Conservation (phyloP, 2,888 invertebrate genomes). For the Venustoraphidia nigricollis region DNA sequence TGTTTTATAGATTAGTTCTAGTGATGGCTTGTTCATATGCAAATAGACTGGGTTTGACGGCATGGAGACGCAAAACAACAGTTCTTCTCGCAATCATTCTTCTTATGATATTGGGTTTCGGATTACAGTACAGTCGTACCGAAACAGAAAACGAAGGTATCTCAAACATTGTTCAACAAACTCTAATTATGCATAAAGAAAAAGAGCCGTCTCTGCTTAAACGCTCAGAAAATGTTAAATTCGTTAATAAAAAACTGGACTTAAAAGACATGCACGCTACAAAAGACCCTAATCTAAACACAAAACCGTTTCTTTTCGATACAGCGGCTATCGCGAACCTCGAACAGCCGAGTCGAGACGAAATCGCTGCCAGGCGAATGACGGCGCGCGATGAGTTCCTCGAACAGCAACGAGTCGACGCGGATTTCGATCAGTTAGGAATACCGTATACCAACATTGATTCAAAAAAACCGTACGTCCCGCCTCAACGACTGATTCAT, state of each 20-base stretch:
- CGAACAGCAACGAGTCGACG: constrained; percentile 17
- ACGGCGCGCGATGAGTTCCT: constrained; percentile 20
- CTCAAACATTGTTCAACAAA: constrained; percentile 16
- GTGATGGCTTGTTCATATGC: constrained; percentile 17
- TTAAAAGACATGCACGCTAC: constrained; percentile 6
- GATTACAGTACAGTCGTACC: constrained; percentile 27
- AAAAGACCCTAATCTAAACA: constrained; percentile 6
- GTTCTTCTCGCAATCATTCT: constrained; percentile 25
- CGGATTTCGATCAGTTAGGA: constrained; percentile 27
- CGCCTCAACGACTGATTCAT: constrained; percentile 45
- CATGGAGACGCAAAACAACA: constrained; percentile 33
- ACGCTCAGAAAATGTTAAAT: constrained; percentile 16
- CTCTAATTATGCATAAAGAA: constrained; percentile 12
- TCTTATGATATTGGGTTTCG: constrained; percentile 27
- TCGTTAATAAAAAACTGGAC: constrained; percentile 13
- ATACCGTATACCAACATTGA: constrained; percentile 28
- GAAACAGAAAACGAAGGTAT: constrained; percentile 8
- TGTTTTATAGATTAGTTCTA: constrained; percentile 3
- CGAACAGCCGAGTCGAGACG: constrained; percentile 25
- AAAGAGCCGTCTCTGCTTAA: background rate
- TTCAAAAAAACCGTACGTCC: constrained; percentile 28
- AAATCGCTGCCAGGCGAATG: constrained; percentile 21
- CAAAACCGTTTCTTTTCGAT: constrained; percentile 10
- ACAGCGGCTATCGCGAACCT: constrained; percentile 19
- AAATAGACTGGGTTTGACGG: constrained; percentile 28